Base-by-base conservation (phyloP, 2,797 vertebrate species). In the Sus cebifrons region DNA sequence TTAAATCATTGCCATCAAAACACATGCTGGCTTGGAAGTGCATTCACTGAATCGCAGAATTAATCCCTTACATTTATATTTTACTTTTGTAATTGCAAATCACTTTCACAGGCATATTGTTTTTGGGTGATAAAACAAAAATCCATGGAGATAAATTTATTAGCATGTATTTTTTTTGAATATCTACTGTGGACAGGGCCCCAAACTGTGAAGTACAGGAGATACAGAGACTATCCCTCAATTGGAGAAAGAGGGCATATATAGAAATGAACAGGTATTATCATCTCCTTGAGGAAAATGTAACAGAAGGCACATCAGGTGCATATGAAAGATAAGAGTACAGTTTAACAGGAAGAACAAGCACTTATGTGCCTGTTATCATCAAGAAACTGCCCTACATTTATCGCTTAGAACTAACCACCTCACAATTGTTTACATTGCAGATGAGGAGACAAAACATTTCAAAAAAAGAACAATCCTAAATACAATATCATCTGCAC, bases 1-100 rank as follows among this genome's bases (percentile, higher is more conserved):
- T 97, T 88, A 96, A 97, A 95, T 95, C 89, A 97, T 92, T 70
- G 60, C 86, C 84, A 89, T 91, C 86, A 95, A 94, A 94, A 96
- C 73, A 94, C 62, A 88, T 36, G 27, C 60, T 2, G 18, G 44
- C 44, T 68, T 56, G 68, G 27, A 36, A 73, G 54, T 54, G 29
- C 52, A 52, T 44, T 97, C 81, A 95, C 4, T 92, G 92, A 93
- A 89, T 93, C 81, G 77, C 8, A 81, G 86, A 4, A 91, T 96
- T 96, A 91, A 96, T 94, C 89, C 67, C 29, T 84, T 40, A 68
- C 70, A 95, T 92, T 95, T 82, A 58, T 23, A 78, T 87, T 94
- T 95, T 65, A 20, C 85, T 65, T 83, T 86, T 86, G 29, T 56
- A 73, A 21, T 70, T 91, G 27, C 75, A 95, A 96, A 95, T 83